Conservation (phyloP, 1,140 invertebrate genomes). For the Drosophila bocqueti region DNA sequence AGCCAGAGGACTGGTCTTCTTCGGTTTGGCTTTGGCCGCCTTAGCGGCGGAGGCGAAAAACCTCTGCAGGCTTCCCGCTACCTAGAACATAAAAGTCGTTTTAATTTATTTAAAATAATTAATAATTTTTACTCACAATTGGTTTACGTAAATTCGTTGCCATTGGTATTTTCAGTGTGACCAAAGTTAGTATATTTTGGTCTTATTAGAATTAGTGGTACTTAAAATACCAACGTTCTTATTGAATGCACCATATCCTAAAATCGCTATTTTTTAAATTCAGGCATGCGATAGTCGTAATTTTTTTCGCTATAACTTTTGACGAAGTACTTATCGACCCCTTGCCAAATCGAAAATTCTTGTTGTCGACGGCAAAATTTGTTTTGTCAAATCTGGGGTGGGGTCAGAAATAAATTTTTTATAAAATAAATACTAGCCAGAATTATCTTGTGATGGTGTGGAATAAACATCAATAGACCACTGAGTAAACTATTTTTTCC, state of each 20-base stretch:
- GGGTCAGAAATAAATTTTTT: too few relatives aligned
- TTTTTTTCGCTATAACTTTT: too few relatives aligned
- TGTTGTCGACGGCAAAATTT: too few relatives aligned
- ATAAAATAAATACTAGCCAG: too few relatives aligned
- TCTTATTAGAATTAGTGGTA: background rate
- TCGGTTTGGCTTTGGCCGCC: slow-evolving; percentile 33
- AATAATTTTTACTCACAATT: slow-evolving; percentile 44
- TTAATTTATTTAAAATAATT: slow-evolving; percentile 4
- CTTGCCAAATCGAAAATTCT: too few relatives aligned
- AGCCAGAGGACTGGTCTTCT: slow-evolving; percentile 45
- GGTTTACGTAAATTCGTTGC: slow-evolving; percentile 52
- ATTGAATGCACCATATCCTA: background rate
- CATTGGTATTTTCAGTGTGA: slow-evolving; percentile 16
- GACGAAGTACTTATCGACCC: too few relatives aligned
- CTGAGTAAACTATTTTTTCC: too few relatives aligned
- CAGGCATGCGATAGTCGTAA: too few relatives aligned
- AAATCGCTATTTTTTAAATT: too few relatives aligned
- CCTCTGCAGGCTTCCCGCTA: slow-evolving; percentile 35
- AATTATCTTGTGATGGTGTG: too few relatives aligned
- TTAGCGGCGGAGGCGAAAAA: slow-evolving; percentile 42
- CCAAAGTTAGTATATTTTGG: background rate
- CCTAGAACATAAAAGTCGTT: background rate
- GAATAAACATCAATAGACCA: too few relatives aligned
- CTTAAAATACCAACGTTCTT: background rate
- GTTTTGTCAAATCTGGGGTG: too few relatives aligned